Evolutionary conservation across 2,113 vertebrate species (phyloP).

Genomic region (Labrus mixtus): DNA sequence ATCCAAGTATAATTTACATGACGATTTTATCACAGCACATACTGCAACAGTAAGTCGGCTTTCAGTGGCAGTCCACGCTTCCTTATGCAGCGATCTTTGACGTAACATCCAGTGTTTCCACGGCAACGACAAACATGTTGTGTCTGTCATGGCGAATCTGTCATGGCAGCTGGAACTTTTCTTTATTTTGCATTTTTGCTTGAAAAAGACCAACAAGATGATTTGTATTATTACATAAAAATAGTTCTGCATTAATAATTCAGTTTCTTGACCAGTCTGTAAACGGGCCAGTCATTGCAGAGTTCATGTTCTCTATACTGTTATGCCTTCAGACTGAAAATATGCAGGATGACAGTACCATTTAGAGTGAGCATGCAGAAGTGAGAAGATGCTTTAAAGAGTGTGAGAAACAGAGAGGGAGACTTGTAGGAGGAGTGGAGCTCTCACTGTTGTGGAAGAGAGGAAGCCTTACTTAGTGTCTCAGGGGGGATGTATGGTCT

Average conservation of each 20-base stretch:
- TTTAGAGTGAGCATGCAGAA: neutral
- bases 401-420: neutral
- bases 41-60: too few species aligned
- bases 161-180: too few species aligned
- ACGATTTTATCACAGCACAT: too few species aligned
- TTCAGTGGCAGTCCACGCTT: too few species aligned
- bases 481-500: constrained; percentile 48
- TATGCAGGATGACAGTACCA: constrained; percentile 7
- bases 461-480: constrained; percentile 51
- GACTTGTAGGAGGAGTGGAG: constrained; percentile 18
- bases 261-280: neutral
- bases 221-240: too few species aligned
- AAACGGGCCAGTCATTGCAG: neutral
- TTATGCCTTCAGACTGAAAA: constrained; percentile 2
- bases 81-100: too few species aligned
- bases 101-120: too few species aligned
- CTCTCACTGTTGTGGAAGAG: constrained; percentile 59
- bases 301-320: neutral
- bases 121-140: too few species aligned
- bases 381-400: constrained; percentile 56
- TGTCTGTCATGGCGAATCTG: too few species aligned
- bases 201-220: too few species aligned
- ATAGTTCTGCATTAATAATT: too few species aligned
- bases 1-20: too few species aligned
- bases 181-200: neutral